phyloP scores from a whole-genome alignment of 2,113 vertebrate species.

The Bolborhynchus lineola region DNA sequence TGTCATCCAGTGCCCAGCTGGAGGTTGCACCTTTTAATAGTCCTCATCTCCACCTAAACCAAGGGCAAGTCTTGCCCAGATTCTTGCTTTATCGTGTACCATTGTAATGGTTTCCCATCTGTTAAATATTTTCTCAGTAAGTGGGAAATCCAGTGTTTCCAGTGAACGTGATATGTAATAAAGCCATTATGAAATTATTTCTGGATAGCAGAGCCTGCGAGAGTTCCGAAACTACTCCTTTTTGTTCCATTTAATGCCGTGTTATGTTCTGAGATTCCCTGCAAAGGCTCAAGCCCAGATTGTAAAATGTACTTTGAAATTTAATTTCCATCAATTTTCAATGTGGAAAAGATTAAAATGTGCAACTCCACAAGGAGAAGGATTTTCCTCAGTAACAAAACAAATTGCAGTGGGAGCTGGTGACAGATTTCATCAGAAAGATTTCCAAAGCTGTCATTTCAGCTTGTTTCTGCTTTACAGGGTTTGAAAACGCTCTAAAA shows the following conservation, averaged over 20 bases:
- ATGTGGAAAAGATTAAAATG: slow-evolving; percentile 38
- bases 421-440: slow-evolving; percentile 45
- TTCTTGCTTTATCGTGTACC: not conserved
- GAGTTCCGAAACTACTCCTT: not conserved
- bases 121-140: slow-evolving; percentile 2
- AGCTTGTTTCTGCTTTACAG: not conserved
- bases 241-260: not conserved
- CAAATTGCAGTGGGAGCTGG: slow-evolving; percentile 5
- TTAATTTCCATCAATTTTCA: slow-evolving; percentile 18
- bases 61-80: not conserved
- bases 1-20: not conserved
- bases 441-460: slow-evolving; percentile 36
- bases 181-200: not conserved
- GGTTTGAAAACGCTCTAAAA: not conserved
- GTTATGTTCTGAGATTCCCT: not conserved
- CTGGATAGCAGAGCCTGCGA: not conserved
- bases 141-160: not conserved
- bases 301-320: slow-evolving; percentile 32
- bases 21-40: not conserved
- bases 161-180: not conserved
- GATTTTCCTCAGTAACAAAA: not conserved
- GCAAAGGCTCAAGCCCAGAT: not conserved
- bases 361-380: not conserved
- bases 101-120: not conserved
- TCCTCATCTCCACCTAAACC: not conserved